Evolutionary conservation across 2,797 vertebrate genomes (phyloP).

Genomic region (Anas bahamensis): DNA sequence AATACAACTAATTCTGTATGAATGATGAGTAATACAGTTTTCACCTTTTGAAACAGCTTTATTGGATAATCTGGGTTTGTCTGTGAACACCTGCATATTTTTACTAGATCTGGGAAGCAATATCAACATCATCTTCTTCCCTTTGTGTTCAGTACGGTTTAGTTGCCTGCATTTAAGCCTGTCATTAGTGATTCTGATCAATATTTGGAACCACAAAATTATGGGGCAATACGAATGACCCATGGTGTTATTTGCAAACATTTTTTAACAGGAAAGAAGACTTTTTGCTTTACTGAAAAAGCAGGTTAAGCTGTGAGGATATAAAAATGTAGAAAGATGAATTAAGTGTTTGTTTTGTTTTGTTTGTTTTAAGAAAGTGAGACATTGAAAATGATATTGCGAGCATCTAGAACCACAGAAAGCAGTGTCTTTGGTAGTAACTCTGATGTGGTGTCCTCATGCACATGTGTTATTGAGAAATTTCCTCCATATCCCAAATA

Average conservation of each 20-base stretch:
- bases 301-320: background rate
- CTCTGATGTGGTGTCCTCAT: background rate
- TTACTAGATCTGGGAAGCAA: background rate
- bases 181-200: background rate
- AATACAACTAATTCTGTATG: background rate
- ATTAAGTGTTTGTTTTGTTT: background rate
- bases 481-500: background rate
- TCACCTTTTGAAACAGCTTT: background rate
- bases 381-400: background rate
- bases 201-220: background rate
- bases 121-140: accelerated
- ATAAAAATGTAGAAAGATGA: background rate
- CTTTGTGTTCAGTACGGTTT: background rate
- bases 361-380: background rate
- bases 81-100: background rate
- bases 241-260: background rate
- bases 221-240: background rate
- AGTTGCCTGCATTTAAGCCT: background rate
- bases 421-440: background rate
- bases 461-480: background rate
- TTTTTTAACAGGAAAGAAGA: background rate
- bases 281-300: background rate
- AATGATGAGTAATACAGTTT: background rate
- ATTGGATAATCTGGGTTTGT: background rate
- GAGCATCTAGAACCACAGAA: background rate